Evolutionary conservation across 1,140 invertebrate genomes (phyloP), one percentile per base, ranked within the genome.

Genomic region (Thereuonema tuberculata): DNA sequence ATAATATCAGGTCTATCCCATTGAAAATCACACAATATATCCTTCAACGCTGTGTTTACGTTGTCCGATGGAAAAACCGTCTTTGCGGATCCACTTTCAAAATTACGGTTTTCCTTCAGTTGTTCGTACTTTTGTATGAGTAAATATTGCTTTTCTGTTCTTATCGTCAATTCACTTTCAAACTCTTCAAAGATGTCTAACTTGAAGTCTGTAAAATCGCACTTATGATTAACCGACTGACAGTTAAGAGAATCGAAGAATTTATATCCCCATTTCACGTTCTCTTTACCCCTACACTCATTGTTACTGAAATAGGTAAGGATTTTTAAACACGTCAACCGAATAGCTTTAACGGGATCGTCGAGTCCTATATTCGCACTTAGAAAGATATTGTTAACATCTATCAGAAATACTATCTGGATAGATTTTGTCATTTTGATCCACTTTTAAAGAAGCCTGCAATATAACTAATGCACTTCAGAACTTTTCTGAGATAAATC

Each of bases 251-350:
- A 56, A 25, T 37, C 59, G 52, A 67, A 70, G 47, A 70, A 66
- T 55, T 68, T 70, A 46, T 63, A 70, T 27, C 66, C 62, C 68
- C 68, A 70, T 60, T 65, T 66, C 17, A 69, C 25, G 5, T 56
- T 29, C 21, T 3, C 17, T n/a, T 25, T 23, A 49, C 37, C 43
- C 46, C 58, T 21, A 29, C 58, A 52, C 54, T 21, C 57, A 12
- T 21, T 14, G 37, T 25, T 3, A 3, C 3, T 3, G 25, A 58
- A 58, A 23, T 56, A 48, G 20, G 5, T 55, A 12, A 58, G n/a
- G n/a, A 58, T 9, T 58, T 58, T 58, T 23, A 58, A 58, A 58
- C 29, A 50, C 9, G 15, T 3, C n/a, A 58, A 58, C 2, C 31
- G 31, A 24, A 58, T 15, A 14, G n/a, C 26, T 3, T 47, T 58